Evolutionary conservation across 1,140 invertebrate species (phyloP).

Genomic region (Aricia agestis): DNA sequence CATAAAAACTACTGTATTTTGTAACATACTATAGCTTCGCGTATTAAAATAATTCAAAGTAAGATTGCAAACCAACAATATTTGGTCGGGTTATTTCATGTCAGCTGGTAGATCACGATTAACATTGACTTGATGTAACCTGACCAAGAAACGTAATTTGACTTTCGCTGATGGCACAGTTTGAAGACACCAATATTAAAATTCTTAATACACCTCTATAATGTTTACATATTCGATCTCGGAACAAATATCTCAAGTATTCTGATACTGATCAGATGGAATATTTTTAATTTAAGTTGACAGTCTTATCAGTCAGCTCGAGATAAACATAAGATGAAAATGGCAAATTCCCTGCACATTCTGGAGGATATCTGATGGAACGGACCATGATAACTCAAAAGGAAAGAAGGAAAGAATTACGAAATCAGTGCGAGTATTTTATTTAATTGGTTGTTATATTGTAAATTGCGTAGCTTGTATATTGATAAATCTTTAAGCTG

Average conservation of each 20-base stretch:
- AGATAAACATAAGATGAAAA: conserved; percentile 17
- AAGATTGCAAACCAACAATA: too few relatives aligned
- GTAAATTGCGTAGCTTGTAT: too few relatives aligned
- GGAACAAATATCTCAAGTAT: conserved; percentile 15
- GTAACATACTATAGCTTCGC: too few relatives aligned
- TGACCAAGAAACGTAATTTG: too few relatives aligned
- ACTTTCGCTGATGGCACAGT: too few relatives aligned
- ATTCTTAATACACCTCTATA: background rate
- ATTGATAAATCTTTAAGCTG: too few relatives aligned
- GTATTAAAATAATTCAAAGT: too few relatives aligned
- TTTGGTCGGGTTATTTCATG: too few relatives aligned
- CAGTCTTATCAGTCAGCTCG: conserved; percentile 14
- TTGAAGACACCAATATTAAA: too few relatives aligned
- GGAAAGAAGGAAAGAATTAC: background rate
- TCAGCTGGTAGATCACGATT: too few relatives aligned
- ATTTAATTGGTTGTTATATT: background rate
- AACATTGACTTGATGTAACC: too few relatives aligned
- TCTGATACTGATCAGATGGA: background rate
- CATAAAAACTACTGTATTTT: too few relatives aligned
- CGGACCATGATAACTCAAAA: background rate
- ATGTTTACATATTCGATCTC: background rate
- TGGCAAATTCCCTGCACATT: background rate
- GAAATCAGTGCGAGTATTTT: background rate
- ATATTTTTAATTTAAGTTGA: conserved; percentile 21
- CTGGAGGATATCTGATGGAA: background rate